phyloP scores from a whole-genome alignment of 2,113 vertebrate species.

The Archocentrus centrarchus region DNA sequence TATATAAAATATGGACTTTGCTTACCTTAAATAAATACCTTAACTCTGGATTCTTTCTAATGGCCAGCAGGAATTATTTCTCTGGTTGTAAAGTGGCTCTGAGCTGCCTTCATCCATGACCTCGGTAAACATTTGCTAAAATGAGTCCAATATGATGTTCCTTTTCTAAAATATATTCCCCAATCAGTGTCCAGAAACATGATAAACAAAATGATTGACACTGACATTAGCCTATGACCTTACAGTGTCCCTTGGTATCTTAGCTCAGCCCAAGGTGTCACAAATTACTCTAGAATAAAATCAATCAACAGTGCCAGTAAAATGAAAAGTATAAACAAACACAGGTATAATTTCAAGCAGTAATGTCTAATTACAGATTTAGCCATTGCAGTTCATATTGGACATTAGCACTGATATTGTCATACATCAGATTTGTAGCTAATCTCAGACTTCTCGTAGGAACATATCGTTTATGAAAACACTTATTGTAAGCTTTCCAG shows the following conservation, averaged over 20 bases:
- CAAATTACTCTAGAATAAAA: not conserved
- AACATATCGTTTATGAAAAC: conserved; percentile 16
- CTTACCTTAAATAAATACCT: too few species aligned
- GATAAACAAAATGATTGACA: not conserved
- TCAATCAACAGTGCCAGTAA: not conserved
- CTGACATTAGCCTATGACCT: not conserved
- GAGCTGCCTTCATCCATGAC: not conserved
- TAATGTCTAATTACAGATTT: too few species aligned
- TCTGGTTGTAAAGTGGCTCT: not conserved
- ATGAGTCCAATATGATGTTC: not conserved
- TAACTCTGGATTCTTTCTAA: not conserved
- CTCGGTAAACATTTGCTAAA: not conserved
- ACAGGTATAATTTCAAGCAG: too few species aligned
- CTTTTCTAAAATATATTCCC: not conserved
- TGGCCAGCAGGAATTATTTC: not conserved
- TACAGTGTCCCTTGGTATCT: not conserved
- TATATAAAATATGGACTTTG: too few species aligned
- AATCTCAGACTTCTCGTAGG: conserved; percentile 20
- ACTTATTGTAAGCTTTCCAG: conserved; percentile 23
- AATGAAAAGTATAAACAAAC: not conserved
- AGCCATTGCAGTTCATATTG: not conserved
- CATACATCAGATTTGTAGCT: conserved; percentile 19
- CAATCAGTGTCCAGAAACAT: not conserved
- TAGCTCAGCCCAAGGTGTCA: accelerated
- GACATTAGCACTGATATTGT: not conserved